Conservation (phyloP, 2,888 invertebrate genomes). For the Ceraclea dissimilis region DNA sequence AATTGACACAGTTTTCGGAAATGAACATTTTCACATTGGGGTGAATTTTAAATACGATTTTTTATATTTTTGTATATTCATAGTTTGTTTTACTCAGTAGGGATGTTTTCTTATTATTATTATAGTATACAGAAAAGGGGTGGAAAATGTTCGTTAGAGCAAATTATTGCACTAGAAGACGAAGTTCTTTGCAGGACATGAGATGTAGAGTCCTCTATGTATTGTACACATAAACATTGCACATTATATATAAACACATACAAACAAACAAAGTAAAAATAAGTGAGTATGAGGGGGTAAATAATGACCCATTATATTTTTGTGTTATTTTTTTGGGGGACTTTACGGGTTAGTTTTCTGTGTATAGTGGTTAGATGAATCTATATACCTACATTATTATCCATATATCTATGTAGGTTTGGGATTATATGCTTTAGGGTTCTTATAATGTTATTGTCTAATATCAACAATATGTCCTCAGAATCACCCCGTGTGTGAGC, state of each 20-base stretch:
- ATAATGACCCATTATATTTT: slow-evolving; percentile 18
- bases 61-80: not conserved
- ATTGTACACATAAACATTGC: not conserved
- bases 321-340: slow-evolving; percentile 1
- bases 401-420: too few relatives aligned
- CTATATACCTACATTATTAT: too few relatives aligned
- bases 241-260: not conserved
- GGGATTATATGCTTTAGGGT: too few relatives aligned
- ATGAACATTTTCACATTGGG: too few relatives aligned
- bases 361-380: too few relatives aligned
- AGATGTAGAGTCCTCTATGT: not conserved
- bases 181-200: slow-evolving; percentile 11
- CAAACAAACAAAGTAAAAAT: not conserved
- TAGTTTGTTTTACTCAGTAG: not conserved
- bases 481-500: too few relatives aligned
- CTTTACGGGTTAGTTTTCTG: not conserved
- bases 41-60: not conserved
- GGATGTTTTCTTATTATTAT: slow-evolving; percentile 8
- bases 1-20: too few relatives aligned
- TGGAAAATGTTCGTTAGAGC: slow-evolving; percentile 24
- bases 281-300: not conserved
- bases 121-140: slow-evolving; percentile 11
- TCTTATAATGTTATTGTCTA: too few relatives aligned
- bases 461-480: too few relatives aligned
- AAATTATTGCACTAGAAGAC: slow-evolving; percentile 21